phyloP scores from a whole-genome alignment of 35 echinoderm and acorn worm genomes.

The Acanthaster planci region DNA sequence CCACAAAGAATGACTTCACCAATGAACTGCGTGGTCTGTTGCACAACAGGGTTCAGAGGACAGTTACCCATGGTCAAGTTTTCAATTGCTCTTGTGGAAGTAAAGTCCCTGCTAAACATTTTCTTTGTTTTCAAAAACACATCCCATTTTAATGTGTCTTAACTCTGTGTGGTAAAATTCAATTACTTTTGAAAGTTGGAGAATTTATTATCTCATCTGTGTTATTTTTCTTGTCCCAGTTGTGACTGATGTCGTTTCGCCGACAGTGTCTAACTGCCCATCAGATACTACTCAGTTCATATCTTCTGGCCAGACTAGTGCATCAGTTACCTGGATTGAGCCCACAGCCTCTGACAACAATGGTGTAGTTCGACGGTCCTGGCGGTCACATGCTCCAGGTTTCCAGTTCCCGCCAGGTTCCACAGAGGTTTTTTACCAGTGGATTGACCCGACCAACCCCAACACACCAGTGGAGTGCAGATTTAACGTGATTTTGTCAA shows the following conservation, averaged over 20 bases:
- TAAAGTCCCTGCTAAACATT: background rate
- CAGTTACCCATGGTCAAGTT: background rate
- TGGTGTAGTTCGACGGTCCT: background rate
- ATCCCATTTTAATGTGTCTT: background rate
- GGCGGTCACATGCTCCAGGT: slow-evolving; percentile 10
- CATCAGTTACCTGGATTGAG: slow-evolving; percentile 18
- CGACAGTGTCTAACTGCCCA: slow-evolving; percentile 23
- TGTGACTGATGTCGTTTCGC: background rate
- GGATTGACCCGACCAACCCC: background rate
- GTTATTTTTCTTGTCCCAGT: slow-evolving; percentile 9
- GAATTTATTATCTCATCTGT: background rate
- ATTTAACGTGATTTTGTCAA: background rate
- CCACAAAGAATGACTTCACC: no score
- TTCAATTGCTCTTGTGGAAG: background rate
- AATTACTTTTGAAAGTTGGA: background rate
- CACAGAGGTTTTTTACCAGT: slow-evolving; percentile 19
- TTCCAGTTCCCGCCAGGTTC: background rate
- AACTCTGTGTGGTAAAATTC: background rate
- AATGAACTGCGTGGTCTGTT: background rate
- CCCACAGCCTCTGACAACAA: slow-evolving; percentile 32
- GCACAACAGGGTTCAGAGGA: background rate
- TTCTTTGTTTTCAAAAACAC: background rate
- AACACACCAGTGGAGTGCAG: background rate
- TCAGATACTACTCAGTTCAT: background rate
- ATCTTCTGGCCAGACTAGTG: background rate